Base-by-base conservation (phyloP, 2,888 invertebrate species). In the Eupithecia pulchellata region DNA sequence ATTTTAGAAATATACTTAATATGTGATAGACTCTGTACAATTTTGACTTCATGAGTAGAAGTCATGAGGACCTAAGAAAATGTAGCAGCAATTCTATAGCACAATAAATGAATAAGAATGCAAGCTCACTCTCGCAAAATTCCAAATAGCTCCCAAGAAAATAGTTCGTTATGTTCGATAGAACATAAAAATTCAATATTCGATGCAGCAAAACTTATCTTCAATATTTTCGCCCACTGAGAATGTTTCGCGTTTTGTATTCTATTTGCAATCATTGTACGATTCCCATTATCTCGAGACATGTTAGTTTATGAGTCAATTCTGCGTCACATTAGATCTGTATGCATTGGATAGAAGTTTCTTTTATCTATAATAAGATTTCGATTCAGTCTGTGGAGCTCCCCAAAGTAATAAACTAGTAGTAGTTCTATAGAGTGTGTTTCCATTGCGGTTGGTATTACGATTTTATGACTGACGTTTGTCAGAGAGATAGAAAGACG, bases 291-390 rank as follows among this genome's bases (percentile, higher is more conserved):
- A 84, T 85, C 81, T 79, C 65, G 58, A 81, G 84, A 83, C 86
- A 86, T 82, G 70, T 79, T 79, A 78, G 82, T 88, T 85, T 87
- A 88, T 81, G 84, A 82, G 77, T 84, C 82, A 84, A 85, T 86
- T 82, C 79, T 74, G 75, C 72, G 78, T 79, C 80, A 78, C 75
- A 73, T 74, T 78, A 80, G 81, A 85, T 87, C 88, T 79, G 84
- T 90, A 92, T 92, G 92, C 91, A 91, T 88, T 89, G 89, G 87
- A 82, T 82, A 81, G 80, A 83, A 89, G 88, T 91, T 91, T 89
- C 90, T 92, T 93, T 91, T 92, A 93, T 93, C 93, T 92, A 84
- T 90, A 93, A 92, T 91, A 91, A 93, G 92, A 93, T 93, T 91
- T 90, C 90, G 86, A 90, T 91, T 90, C 84, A 84, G 87, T 86